A percentile compares a stretch with the other conserved stretches of the same genome.
These are phyloP conservation scores for Poecilia wingei DNA, from an alignment of 2,797 vertebrate species.

Conservation along the genomic window DNA sequence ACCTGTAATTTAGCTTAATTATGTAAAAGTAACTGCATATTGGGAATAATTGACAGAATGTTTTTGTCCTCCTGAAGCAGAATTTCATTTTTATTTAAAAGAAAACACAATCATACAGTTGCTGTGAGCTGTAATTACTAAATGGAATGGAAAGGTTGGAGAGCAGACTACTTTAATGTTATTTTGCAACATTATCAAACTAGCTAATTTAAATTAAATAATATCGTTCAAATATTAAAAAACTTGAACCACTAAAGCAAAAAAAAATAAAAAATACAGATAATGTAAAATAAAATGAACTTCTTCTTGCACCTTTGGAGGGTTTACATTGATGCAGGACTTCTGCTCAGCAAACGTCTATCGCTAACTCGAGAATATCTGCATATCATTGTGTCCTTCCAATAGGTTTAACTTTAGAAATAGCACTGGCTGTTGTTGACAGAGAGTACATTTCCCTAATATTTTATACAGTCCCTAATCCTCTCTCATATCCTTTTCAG, in stretches of 20 bases:
- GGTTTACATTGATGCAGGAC: too few species aligned
- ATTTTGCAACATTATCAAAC: constrained; percentile 7
- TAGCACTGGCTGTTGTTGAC: constrained; percentile 39
- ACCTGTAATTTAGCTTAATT: constrained; percentile 15
- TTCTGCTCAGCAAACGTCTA: constrained; percentile 17
- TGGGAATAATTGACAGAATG: background rate
- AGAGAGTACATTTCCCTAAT: constrained; percentile 9
- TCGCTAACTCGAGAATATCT: constrained; percentile 47
- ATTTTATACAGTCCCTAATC: constrained; percentile 42
- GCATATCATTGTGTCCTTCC: constrained; percentile 40
- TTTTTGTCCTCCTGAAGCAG: background rate
- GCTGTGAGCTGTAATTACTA: constrained; percentile 5
- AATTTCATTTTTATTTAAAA: constrained; percentile 10
- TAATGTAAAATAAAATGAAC: too few species aligned
- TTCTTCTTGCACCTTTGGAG: background rate
- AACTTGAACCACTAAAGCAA: background rate
- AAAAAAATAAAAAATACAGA: background rate
- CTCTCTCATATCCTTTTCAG: constrained; percentile 27
- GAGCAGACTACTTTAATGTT: background rate
- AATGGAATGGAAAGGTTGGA: constrained; percentile 6
- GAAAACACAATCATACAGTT: constrained; percentile 15
- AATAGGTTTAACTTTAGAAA: constrained; percentile 59
- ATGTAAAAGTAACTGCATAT: background rate
- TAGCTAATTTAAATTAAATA: background rate
- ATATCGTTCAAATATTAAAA: background rate